phyloP scores from a whole-genome alignment of 2,797 vertebrate genomes.

The Lindbergichthys nudifrons region DNA sequence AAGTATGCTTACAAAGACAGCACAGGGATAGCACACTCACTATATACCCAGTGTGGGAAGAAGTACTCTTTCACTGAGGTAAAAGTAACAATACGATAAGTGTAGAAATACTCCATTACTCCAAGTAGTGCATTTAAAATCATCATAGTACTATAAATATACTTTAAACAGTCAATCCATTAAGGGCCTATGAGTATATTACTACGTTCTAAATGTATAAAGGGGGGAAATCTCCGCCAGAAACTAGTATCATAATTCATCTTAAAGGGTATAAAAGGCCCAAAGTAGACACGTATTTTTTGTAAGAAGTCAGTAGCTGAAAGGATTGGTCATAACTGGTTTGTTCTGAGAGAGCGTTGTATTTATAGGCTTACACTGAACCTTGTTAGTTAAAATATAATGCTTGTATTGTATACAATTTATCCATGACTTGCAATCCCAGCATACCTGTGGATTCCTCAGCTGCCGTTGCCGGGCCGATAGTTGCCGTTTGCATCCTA shows the following conservation, averaged over 20 bases:
- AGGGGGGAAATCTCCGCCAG: no score
- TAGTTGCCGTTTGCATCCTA: conserved; percentile 35
- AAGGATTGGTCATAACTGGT: not conserved
- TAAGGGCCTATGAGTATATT: no score
- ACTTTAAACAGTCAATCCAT: no score
- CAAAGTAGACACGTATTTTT: not conserved
- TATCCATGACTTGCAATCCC: no score
- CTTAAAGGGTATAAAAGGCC: not conserved
- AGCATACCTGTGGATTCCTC: conserved; percentile 75
- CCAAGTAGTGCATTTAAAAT: conserved; percentile 3
- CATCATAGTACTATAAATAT: not conserved
- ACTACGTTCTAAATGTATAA: no score
- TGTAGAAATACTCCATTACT: not conserved
- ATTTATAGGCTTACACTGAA: no score
- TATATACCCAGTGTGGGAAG: not conserved
- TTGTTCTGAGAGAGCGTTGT: not conserved
- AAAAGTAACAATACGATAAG: not conserved
- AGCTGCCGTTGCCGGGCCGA: conserved; percentile 38
- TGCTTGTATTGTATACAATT: no score
- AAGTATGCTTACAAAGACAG: not conserved
- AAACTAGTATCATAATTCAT: not conserved
- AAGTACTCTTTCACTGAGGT: not conserved
- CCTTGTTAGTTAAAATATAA: no score
- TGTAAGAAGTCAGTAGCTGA: not conserved
- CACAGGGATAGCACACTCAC: not conserved